Conservation (phyloP, 1,140 invertebrate species). For the Drosophila jambulina region DNA sequence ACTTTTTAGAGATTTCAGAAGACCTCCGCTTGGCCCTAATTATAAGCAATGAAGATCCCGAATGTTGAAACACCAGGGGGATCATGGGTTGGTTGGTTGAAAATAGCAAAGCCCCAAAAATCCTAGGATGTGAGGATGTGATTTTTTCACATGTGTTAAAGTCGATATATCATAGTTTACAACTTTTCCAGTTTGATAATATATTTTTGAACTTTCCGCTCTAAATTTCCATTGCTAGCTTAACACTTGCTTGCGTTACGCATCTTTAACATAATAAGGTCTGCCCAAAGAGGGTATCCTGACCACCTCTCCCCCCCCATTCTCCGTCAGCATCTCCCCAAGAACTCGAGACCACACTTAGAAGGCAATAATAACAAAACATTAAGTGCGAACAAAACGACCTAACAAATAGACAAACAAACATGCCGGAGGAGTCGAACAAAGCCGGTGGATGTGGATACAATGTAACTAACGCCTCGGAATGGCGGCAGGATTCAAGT, state of each 20-base stretch:
- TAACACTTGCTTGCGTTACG: background rate
- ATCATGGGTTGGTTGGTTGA: no score
- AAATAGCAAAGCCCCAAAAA: no score
- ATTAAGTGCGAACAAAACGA: constrained; percentile 55
- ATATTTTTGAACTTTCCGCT: no score
- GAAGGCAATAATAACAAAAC: constrained; percentile 58
- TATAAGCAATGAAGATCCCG: no score
- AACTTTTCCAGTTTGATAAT: no score
- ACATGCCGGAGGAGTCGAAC: constrained; percentile 34
- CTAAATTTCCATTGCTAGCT: background rate
- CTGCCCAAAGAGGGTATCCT: background rate
- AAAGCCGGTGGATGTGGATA: constrained; percentile 24
- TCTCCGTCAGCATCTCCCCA: background rate
- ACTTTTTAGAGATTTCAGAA: no score
- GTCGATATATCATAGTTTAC: no score
- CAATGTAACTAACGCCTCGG: constrained; percentile 51
- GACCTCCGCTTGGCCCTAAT: no score
- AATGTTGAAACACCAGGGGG: no score
- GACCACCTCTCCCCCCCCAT: background rate
- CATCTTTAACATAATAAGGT: background rate
- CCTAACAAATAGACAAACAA: constrained; percentile 50
- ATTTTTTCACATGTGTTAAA: no score
- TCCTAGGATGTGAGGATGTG: no score
- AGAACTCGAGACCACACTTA: constrained; percentile 9
- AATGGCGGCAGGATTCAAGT: constrained; percentile 30